A percentile compares a stretch with the other conserved stretches of the same genome.
phyloP scores from a whole-genome alignment of 2,113 vertebrate species.

The Colossoma macropomum region DNA sequence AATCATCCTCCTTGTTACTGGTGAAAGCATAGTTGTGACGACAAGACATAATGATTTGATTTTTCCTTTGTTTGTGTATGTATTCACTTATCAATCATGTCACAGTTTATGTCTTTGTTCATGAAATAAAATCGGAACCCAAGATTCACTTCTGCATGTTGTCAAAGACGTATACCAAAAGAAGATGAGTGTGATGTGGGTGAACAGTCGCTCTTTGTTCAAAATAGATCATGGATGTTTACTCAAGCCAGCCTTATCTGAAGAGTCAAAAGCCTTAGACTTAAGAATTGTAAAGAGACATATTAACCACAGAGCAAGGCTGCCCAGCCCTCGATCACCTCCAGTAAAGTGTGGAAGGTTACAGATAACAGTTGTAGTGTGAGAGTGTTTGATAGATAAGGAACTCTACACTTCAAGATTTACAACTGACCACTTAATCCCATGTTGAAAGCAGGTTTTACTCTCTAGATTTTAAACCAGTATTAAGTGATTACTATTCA shows the following conservation, averaged over 20 bases:
- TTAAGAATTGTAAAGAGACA: neutral
- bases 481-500: no score
- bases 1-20: conserved; percentile 41
- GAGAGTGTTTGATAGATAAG: neutral
- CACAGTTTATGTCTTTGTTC: conserved; percentile 29
- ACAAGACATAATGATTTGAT: conserved; percentile 21
- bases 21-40: conserved; percentile 35
- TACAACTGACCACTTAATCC: neutral
- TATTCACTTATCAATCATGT: conserved; percentile 16
- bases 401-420: neutral
- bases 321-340: neutral
- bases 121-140: conserved; percentile 49
- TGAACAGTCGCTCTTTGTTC: neutral
- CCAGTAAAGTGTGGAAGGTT: neutral
- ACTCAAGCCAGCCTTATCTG: neutral
- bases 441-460: no score
- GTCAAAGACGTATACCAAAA: neutral
- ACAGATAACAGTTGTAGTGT: neutral
- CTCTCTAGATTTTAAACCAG: no score
- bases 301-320: neutral
- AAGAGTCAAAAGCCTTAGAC: neutral
- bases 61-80: conserved; percentile 33
- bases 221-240: neutral
- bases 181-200: neutral
- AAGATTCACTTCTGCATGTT: conserved; percentile 6